Conservation (phyloP, 2,113 vertebrate genomes). For the Brachyhypopomus gauderio region DNA sequence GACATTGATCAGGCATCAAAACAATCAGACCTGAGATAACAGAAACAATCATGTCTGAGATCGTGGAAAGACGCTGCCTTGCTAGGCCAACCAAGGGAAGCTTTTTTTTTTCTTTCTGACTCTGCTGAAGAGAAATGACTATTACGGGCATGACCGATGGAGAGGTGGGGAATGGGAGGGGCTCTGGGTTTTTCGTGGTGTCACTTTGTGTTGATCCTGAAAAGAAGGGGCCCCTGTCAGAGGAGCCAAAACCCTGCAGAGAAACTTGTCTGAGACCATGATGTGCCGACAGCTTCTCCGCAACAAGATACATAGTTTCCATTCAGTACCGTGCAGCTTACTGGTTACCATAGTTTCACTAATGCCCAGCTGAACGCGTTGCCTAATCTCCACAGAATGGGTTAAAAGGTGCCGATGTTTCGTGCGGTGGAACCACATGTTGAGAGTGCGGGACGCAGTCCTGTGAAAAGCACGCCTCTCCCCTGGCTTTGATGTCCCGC, state of each 20-base stretch:
- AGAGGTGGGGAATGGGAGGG: conserved; percentile 68
- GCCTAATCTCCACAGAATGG: conserved; percentile 99
- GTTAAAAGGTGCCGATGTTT: conserved; percentile 99
- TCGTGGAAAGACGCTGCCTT: conserved; percentile 84
- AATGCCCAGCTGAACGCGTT: conserved; percentile 95
- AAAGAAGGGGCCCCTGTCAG: conserved; percentile 82
- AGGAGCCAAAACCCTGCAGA: conserved; percentile 88
- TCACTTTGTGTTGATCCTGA: conserved; percentile 84
- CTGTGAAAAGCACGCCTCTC: conserved; percentile 86
- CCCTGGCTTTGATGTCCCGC: conserved; percentile 92
- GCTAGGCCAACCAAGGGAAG: conserved; percentile 74
- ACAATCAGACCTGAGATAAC: conserved; percentile 79
- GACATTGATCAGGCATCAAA: conserved; percentile 62
- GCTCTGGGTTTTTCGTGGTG: conserved; percentile 72
- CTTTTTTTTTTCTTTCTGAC: conserved; percentile 65
- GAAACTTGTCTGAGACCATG: conserved; percentile 89
- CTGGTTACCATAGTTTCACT: conserved; percentile 99
- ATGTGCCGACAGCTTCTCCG: conserved; percentile 88
- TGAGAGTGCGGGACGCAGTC: conserved; percentile 89
- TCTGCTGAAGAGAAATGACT: conserved; percentile 89
- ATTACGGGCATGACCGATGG: conserved; percentile 71
- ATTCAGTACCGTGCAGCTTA: conserved; percentile 97
- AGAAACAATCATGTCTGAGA: conserved; percentile 75
- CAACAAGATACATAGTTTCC: conserved; percentile 99
- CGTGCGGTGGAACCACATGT: conserved; percentile 96